phyloP scores from a whole-genome alignment of 2,888 invertebrate species.

The Myopa tessellatipennis region DNA sequence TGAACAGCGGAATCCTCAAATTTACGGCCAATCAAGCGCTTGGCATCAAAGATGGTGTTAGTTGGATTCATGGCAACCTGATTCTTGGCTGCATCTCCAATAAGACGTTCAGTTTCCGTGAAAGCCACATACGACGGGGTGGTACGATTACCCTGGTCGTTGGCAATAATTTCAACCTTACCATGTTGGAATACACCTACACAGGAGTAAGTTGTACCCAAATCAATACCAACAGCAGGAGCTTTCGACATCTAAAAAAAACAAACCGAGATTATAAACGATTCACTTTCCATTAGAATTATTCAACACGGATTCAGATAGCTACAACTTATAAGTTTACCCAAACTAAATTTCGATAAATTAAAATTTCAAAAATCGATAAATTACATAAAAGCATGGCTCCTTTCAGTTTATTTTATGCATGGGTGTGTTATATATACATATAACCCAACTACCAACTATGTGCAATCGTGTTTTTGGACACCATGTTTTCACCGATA shows the following conservation, averaged over 20 bases:
- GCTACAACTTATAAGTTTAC: too few species aligned
- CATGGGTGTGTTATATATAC: too few species aligned
- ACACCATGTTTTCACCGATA: too few species aligned
- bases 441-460: too few species aligned
- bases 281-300: too few species aligned
- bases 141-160: slow-evolving; percentile 90
- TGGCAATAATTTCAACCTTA: slow-evolving; percentile 90
- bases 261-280: slow-evolving; percentile 16
- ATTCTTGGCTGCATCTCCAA: slow-evolving; percentile 88
- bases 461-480: too few species aligned
- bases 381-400: too few species aligned
- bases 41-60: slow-evolving; percentile 94
- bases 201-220: slow-evolving; percentile 95
- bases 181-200: slow-evolving; percentile 94
- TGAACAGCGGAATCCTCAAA: slow-evolving; percentile 94
- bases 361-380: too few species aligned
- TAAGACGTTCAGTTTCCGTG: slow-evolving; percentile 87
- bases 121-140: slow-evolving; percentile 84
- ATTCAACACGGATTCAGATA: too few species aligned
- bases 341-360: too few species aligned
- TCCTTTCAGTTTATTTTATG: too few species aligned
- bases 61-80: slow-evolving; percentile 91
- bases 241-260: slow-evolving; percentile 69
- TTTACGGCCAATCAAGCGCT: slow-evolving; percentile 94
- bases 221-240: slow-evolving; percentile 94